Base-by-base conservation (phyloP, 2,113 vertebrate species). In the Callocephalon fimbriatum region DNA sequence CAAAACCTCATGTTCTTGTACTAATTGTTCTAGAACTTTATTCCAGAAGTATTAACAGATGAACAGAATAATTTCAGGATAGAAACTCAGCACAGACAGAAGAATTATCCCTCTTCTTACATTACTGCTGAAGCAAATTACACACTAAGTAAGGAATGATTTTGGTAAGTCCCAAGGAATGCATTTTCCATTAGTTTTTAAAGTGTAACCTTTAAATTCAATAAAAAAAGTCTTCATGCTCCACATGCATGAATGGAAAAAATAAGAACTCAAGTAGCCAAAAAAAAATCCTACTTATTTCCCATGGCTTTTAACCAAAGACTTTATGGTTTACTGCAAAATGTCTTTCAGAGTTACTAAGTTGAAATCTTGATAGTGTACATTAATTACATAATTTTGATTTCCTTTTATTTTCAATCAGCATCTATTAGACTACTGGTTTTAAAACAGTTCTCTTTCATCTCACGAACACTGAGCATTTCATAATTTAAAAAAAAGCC, bases 181-280 rank as follows among this genome's bases (percentile, higher is more conserved):
- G 90, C 47, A 92, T 91, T 96, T 96, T 95, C 96, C 95, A 88
- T 90, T 94, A 35, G 53, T 94, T 95, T 86, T 96, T 54, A 94
- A 95, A 96, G 81, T 54, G 85, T 94, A 97, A 96, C 96, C 88
- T 97, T 96, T 97, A 93, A 93, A 93, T 96, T 96, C 74, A 95
- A 38, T 95, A 78, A 83, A 94, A 86, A 91, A 90, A 37, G 63
- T 90, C 85, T 92, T 95, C 92, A 92, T 66, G 58, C 79, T 84
- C 90, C 85, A 86, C 78, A 94, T 83, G 88, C 71, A 58, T 79
- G 67, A 95, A 96, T 94, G 95, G 95, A 97, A 97, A 96, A 96
- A 96, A 94, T 79, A 95, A 88, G 90, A 96, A 79, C 50, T 74
- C 32, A 71, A 92, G 67, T 83, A 90, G 93, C 85, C 93, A 96